Conservation (phyloP, 1,140 invertebrate species). For the Zaprionus kolodkinae region DNA sequence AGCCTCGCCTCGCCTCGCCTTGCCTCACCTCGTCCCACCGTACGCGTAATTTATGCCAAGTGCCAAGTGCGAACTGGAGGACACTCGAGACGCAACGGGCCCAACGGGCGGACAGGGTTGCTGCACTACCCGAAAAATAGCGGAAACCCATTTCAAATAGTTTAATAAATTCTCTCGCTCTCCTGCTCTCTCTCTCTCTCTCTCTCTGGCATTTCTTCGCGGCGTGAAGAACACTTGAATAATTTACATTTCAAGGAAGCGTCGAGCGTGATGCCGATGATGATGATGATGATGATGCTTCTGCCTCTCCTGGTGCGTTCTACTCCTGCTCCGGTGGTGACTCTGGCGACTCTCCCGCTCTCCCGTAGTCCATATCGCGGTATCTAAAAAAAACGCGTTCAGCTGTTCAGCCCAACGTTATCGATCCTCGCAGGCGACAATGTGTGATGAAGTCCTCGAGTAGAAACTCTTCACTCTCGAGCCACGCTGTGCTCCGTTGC, state of each 20-base stretch:
- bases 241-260: constrained; percentile 67
- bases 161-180: constrained; percentile 26
- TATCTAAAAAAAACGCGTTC: constrained; percentile 25
- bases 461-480: constrained; percentile 34
- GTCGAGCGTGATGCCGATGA: neutral
- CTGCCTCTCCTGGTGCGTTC: constrained; percentile 3
- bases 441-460: constrained; percentile 68
- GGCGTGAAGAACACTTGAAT: constrained; percentile 80
- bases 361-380: neutral
- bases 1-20: neutral
- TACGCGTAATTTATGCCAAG: constrained; percentile 68
- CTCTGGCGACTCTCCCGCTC: no score
- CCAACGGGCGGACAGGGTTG: constrained; percentile 52
- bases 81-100: constrained; percentile 62
- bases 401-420: constrained; percentile 37
- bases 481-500: constrained; percentile 37
- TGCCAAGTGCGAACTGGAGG: constrained; percentile 46
- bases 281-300: neutral
- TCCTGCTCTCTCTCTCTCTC: neutral
- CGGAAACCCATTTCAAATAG: constrained; percentile 48
- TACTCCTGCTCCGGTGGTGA: constrained; percentile 45
- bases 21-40: neutral
- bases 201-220: neutral
- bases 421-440: constrained; percentile 69
- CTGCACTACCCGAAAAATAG: constrained; percentile 24